These are phyloP conservation scores for Calypte anna DNA, from an alignment of 2,113 vertebrate species.

Conservation along the genomic window DNA sequence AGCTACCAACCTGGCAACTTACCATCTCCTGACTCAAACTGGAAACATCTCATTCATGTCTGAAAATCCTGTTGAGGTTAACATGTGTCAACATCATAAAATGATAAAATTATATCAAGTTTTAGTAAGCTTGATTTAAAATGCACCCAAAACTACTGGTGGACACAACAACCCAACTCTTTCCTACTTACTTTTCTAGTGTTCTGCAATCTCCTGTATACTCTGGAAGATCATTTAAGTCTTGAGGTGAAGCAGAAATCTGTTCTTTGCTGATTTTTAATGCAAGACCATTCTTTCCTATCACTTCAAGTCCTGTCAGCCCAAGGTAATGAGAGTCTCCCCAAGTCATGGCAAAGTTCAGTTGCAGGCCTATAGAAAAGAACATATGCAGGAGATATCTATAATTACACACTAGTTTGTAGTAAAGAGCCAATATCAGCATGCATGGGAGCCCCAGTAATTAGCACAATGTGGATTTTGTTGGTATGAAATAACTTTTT, in stretches of 20 bases:
- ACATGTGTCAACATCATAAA: neutral
- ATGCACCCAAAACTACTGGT: neutral
- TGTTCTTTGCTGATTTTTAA: slow-evolving; percentile 82
- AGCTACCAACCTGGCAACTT: neutral
- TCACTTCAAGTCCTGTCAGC: slow-evolving; percentile 91
- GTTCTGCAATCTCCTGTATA: slow-evolving; percentile 85
- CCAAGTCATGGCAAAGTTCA: slow-evolving; percentile 90
- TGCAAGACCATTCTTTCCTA: slow-evolving; percentile 85
- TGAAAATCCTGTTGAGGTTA: neutral
- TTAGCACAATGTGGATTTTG: neutral
- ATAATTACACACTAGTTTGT: neutral
- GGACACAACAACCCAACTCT: neutral
- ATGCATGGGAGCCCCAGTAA: neutral
- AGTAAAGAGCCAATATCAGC: neutral
- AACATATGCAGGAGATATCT: neutral
- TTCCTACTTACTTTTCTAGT: slow-evolving; percentile 86
- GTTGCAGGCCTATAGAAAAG: slow-evolving; percentile 80
- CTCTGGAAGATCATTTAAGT: slow-evolving; percentile 90
- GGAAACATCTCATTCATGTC: slow-evolving; percentile 54
- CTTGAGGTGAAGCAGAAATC: slow-evolving; percentile 85
- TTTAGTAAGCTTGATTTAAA: neutral
- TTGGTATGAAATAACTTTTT: neutral
- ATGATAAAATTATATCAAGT: neutral
- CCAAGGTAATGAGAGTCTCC: slow-evolving; percentile 92
- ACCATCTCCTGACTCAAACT: slow-evolving; percentile 12